phyloP scores from a whole-genome alignment of 1,140 invertebrate species.

The Physella acuta region DNA sequence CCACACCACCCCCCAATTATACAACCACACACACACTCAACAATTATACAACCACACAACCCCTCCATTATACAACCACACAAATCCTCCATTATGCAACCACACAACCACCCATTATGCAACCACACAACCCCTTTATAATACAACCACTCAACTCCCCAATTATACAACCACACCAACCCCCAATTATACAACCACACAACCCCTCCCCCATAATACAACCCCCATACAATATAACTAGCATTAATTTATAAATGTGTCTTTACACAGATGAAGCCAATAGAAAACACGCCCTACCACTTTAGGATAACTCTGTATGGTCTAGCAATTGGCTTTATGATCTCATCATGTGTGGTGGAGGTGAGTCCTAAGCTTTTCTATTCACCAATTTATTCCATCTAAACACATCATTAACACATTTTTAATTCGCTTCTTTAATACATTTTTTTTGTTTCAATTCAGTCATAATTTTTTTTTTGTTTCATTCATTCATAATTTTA shows the following conservation, averaged over 20 bases:
- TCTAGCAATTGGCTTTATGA: slow-evolving; percentile 25
- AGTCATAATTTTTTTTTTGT: too few relatives aligned
- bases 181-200: background rate
- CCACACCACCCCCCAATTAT: background rate
- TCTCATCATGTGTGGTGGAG: slow-evolving; percentile 31
- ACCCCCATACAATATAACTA: background rate
- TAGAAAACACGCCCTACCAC: slow-evolving; percentile 16
- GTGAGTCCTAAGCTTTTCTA: too few relatives aligned
- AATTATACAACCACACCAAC: background rate
- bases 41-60: background rate
- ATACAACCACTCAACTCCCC: background rate
- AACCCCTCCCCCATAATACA: background rate
- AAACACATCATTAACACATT: too few relatives aligned
- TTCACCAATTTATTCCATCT: too few relatives aligned
- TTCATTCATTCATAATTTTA: too few relatives aligned
- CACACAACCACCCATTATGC: background rate
- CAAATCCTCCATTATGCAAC: background rate
- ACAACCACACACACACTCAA: background rate
- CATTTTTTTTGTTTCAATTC: too few relatives aligned
- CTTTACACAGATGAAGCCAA: slow-evolving; percentile 28
- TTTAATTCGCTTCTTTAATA: too few relatives aligned
- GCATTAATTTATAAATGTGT: background rate
- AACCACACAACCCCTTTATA: background rate
- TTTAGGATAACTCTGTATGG: slow-evolving; percentile 29
- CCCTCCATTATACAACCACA: too few relatives aligned